These are phyloP conservation scores for Ancistrus triradiatus DNA, from an alignment of 2,113 vertebrate species.

Conservation along the genomic window DNA sequence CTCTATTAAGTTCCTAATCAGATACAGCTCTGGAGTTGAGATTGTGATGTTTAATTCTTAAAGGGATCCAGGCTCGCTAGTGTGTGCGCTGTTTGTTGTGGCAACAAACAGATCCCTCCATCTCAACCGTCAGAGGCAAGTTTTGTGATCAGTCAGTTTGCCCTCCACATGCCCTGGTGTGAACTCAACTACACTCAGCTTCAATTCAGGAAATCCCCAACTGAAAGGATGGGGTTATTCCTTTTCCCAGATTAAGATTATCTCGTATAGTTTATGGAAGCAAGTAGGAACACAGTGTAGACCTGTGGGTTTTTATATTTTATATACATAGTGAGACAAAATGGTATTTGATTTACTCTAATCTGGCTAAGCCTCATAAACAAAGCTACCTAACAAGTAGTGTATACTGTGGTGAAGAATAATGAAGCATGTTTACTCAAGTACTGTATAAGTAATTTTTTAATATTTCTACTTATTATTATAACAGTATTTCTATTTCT, in stretches of 20 bases:
- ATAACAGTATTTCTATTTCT: too few species aligned
- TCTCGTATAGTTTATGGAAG: conserved; percentile 41
- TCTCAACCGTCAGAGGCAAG: conserved; percentile 14
- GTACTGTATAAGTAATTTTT: too few species aligned
- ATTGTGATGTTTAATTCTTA: neutral
- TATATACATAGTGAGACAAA: neutral
- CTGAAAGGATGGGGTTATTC: conserved; percentile 37
- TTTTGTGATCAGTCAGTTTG: conserved; percentile 24
- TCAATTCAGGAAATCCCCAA: conserved; percentile 6
- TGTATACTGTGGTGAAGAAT: too few species aligned
- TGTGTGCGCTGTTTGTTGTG: too few species aligned
- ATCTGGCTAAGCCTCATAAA: neutral
- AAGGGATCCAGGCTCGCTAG: too few species aligned
- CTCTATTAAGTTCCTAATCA: neutral
- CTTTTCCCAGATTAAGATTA: conserved; percentile 46
- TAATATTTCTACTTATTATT: neutral
- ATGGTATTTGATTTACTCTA: conserved; percentile 5
- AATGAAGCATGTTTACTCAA: too few species aligned
- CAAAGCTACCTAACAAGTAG: neutral
- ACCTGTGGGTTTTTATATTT: conserved; percentile 4
- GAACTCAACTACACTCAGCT: neutral
- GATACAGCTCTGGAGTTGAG: neutral
- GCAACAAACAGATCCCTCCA: neutral
- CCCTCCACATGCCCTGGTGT: neutral
- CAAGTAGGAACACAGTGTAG: conserved; percentile 43